These are phyloP conservation scores for Steinernema scapterisci DNA, from an alignment of 2,888 invertebrate species.

Conservation along the genomic window DNA sequence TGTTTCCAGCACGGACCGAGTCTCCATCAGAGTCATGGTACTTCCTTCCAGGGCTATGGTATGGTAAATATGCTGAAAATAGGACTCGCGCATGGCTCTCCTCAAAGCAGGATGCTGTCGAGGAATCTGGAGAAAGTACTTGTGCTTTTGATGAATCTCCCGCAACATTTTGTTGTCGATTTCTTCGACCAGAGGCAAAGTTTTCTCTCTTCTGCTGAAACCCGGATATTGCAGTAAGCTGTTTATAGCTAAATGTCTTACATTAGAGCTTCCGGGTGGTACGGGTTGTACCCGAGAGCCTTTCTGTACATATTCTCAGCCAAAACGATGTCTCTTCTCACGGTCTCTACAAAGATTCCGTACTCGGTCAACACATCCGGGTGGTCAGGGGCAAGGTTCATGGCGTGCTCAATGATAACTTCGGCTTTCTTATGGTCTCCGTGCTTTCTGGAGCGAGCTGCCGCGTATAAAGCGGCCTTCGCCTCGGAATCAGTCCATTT, in stretches of 20 bases:
- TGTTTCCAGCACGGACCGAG: constrained; percentile 85
- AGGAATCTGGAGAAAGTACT: constrained; percentile 76
- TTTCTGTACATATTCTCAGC: constrained; percentile 87
- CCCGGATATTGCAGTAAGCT: not conserved
- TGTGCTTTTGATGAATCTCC: constrained; percentile 83
- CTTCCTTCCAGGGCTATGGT: constrained; percentile 97
- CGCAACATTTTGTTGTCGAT: constrained; percentile 81
- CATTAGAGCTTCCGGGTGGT: constrained; percentile 72
- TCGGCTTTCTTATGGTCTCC: constrained; percentile 58
- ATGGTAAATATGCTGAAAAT: constrained; percentile 91
- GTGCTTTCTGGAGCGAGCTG: constrained; percentile 47
- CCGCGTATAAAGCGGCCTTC: constrained; percentile 56
- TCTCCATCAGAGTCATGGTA: constrained; percentile 89
- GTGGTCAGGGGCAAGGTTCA: constrained; percentile 86
- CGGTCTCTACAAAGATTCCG: constrained; percentile 79
- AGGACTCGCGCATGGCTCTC: constrained; percentile 84
- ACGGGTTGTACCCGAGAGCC: constrained; percentile 82
- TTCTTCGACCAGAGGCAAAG: constrained; percentile 83
- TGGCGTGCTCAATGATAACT: constrained; percentile 78
- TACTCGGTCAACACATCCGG: constrained; percentile 89
- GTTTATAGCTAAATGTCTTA: constrained; percentile 35
- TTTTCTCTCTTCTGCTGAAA: constrained; percentile 78
- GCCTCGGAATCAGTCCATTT: constrained; percentile 49
- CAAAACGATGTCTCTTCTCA: constrained; percentile 80
- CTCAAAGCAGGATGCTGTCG: constrained; percentile 73